Evolutionary conservation across 2,113 vertebrate genomes (phyloP).

Genomic region (Nothoprocta perdicaria): DNA sequence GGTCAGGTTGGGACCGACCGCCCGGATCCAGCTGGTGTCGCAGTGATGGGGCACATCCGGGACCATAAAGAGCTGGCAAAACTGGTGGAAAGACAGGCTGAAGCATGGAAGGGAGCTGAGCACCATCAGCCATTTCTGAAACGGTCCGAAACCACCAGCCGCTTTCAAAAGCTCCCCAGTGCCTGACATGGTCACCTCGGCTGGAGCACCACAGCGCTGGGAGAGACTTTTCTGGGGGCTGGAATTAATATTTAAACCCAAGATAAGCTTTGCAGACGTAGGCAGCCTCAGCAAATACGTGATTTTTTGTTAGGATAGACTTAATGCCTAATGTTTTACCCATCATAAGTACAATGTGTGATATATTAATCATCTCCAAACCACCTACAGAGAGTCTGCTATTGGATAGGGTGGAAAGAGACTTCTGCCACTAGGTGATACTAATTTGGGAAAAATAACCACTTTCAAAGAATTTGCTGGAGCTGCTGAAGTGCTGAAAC

Average conservation of each 20-base stretch:
- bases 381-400: rapidly evolving
- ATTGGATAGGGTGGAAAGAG: not conserved
- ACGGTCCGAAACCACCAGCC: constrained; percentile 85
- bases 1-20: constrained; percentile 77
- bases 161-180: constrained; percentile 79
- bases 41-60: constrained; percentile 79
- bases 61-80: constrained; percentile 85
- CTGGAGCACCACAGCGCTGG: not conserved
- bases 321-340: not conserved
- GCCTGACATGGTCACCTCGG: constrained; percentile 70
- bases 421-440: not conserved
- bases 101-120: constrained; percentile 72
- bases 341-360: not conserved
- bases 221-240: not conserved
- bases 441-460: not conserved
- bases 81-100: constrained; percentile 79
- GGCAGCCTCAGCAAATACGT: not conserved
- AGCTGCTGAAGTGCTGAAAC: not conserved
- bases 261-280: constrained; percentile 37
- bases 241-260: constrained; percentile 80
- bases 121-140: constrained; percentile 83
- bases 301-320: not conserved
- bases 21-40: constrained; percentile 85
- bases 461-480: not conserved
- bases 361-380: constrained; percentile 31